Conservation (phyloP, 92 coral and sea anemone genomes). For the Galaxea fascicularis region DNA sequence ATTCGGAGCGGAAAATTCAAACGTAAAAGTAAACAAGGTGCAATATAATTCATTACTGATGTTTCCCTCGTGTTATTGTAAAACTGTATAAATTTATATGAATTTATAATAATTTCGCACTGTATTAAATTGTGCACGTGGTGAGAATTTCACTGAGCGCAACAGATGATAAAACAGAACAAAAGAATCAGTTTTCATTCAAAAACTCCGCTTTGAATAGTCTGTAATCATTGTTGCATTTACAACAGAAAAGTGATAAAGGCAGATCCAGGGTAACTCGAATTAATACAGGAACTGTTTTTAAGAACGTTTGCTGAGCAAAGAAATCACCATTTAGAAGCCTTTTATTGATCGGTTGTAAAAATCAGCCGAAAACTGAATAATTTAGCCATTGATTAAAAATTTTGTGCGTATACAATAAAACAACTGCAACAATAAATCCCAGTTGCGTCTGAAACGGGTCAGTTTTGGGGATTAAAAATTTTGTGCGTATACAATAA, state of each 20-base stretch:
- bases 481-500: not conserved
- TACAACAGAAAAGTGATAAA: no score
- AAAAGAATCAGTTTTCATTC: not conserved
- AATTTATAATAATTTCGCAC: not conserved
- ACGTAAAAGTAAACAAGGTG: not conserved
- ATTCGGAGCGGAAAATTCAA: not conserved
- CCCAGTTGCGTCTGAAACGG: not conserved
- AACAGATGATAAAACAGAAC: constrained; percentile 40
- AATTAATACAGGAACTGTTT: not conserved
- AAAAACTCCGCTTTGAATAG: no score
- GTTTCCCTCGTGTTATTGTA: not conserved
- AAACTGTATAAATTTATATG: not conserved
- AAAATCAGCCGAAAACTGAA: not conserved
- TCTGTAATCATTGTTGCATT: no score
- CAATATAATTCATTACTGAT: constrained; percentile 16
- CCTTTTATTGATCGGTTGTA: no score
- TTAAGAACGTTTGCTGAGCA: not conserved
- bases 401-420: not conserved
- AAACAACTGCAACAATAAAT: not conserved
- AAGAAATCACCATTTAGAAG: not conserved
- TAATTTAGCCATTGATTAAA: not conserved
- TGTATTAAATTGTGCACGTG: not conserved
- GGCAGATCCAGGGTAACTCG: no score
- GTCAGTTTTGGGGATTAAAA: not conserved
- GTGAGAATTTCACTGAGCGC: constrained; percentile 10